phyloP scores from a whole-genome alignment of 2,888 invertebrate species.

The Amiota minor region DNA sequence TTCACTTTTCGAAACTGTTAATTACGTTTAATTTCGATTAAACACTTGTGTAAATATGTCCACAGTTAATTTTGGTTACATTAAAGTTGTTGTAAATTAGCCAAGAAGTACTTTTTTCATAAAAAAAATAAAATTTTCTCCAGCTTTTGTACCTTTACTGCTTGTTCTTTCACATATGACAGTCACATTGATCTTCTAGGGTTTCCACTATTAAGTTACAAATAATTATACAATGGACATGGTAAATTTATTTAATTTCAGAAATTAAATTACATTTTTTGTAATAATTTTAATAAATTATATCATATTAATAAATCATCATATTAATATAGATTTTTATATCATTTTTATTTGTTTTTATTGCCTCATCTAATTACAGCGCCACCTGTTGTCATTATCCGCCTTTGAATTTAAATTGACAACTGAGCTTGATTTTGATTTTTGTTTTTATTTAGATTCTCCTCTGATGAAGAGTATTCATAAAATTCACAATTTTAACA shows the following conservation, averaged over 20 bases:
- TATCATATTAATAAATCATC: too few species aligned
- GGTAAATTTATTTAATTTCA: not conserved
- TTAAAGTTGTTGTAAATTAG: too few species aligned
- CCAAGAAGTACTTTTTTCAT: too few species aligned
- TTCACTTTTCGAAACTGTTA: not conserved
- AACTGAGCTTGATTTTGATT: slow-evolving; percentile 53
- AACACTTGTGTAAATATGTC: too few species aligned
- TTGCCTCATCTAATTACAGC: not conserved
- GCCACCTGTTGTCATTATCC: not conserved
- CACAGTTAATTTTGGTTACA: too few species aligned
- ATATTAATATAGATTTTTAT: too few species aligned
- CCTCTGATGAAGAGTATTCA: slow-evolving; percentile 41
- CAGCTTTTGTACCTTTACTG: slow-evolving; percentile 17
- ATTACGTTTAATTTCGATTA: not conserved
- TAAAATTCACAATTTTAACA: slow-evolving; percentile 34
- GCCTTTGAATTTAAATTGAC: not conserved
- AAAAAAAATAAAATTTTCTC: slow-evolving; percentile 60
- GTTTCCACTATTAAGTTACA: not conserved
- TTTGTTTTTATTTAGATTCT: slow-evolving; percentile 29
- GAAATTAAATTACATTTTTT: too few species aligned
- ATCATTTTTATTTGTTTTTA: too few species aligned
- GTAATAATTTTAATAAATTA: too few species aligned
- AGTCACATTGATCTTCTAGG: slow-evolving; percentile 40
- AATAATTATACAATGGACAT: not conserved
- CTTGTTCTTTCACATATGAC: slow-evolving; percentile 45